Percentiles rank a stretch among this genome's conserved stretches.
phyloP scores from a whole-genome alignment of 2,797 vertebrate genomes.

The Manis pentadactyla region DNA sequence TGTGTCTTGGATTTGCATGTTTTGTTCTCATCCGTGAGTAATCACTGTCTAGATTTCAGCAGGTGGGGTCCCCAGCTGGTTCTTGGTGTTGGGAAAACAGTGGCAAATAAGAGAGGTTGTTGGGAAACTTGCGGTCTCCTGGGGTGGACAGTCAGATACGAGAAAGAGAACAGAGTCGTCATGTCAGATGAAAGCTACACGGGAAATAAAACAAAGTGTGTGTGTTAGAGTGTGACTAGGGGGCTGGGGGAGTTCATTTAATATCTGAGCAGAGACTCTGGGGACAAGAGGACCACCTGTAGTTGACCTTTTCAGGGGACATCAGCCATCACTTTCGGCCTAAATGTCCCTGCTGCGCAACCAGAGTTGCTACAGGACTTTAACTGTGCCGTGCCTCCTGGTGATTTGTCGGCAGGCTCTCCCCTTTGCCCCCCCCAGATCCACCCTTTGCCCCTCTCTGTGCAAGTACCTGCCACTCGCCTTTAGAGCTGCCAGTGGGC shows the following conservation, averaged over 20 bases:
- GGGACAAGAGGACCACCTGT: background rate
- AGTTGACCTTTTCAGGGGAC: background rate
- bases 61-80: too few species aligned
- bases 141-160: background rate
- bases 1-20: background rate
- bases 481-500: background rate
- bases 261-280: background rate
- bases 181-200: too few species aligned
- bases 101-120: background rate
- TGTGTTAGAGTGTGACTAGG: background rate
- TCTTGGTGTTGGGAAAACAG: background rate
- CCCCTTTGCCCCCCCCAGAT: background rate
- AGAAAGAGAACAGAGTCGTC: background rate
- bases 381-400: background rate
- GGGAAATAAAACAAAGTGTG: background rate
- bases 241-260: background rate
- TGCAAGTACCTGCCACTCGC: background rate
- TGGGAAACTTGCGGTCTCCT: background rate
- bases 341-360: accelerated
- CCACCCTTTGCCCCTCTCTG: too few species aligned
- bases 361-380: background rate
- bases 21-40: background rate
- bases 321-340: too few species aligned
- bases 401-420: background rate
- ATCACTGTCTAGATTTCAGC: background rate